Evolutionary conservation across 1,140 invertebrate genomes (phyloP).

Genomic region (Epicauta chinensis): DNA sequence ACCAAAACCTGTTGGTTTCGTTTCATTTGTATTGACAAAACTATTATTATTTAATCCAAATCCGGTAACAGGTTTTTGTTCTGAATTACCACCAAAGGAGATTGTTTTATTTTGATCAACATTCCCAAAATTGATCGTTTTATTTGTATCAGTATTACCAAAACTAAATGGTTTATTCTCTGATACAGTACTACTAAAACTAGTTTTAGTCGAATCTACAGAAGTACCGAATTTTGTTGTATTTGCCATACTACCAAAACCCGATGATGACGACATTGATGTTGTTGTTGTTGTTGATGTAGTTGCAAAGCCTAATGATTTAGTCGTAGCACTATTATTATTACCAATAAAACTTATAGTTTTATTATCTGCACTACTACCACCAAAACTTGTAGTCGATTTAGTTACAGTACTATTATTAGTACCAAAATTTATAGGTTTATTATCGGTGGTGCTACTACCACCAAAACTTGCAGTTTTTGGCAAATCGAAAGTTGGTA

Average conservation of each 20-base stretch:
- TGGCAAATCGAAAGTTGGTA: background rate
- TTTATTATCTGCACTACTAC: background rate
- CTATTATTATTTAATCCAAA: background rate
- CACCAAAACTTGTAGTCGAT: background rate
- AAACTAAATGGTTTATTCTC: background rate
- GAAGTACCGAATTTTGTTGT: background rate
- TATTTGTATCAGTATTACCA: constrained; percentile 1
- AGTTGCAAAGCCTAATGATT: background rate
- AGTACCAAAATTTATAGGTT: too few relatives aligned
- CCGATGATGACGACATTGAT: background rate
- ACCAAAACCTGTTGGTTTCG: too few relatives aligned
- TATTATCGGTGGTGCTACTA: too few relatives aligned
- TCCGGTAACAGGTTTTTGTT: background rate
- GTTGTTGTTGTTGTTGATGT: background rate
- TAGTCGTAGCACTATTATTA: background rate
- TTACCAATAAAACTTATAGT: background rate
- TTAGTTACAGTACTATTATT: too few relatives aligned
- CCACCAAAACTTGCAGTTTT: too few relatives aligned
- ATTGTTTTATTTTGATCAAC: constrained; percentile 1
- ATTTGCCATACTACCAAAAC: background rate
- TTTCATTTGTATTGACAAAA: constrained; percentile 4
- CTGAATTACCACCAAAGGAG: constrained; percentile 3
- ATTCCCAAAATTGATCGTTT: constrained; percentile 1
- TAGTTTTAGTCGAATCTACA: background rate
- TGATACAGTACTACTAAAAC: background rate